Percentiles rank a stretch among this genome's conserved stretches.
Evolutionary conservation across 2,797 vertebrate species (phyloP).

Genomic region (Coluber constrictor): DNA sequence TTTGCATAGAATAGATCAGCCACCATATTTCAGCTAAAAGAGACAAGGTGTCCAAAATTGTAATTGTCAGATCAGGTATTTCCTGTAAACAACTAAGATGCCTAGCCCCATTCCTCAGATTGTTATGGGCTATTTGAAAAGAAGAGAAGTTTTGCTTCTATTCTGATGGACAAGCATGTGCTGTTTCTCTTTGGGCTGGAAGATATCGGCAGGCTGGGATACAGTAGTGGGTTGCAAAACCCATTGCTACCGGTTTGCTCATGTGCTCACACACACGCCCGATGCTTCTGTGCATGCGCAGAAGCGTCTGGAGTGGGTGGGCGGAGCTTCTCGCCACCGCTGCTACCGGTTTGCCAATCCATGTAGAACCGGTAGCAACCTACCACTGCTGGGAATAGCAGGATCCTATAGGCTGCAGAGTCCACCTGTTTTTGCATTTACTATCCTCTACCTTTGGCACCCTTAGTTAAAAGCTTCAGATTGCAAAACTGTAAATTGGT

Average conservation of each 20-base stretch:
- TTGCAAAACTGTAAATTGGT: background rate
- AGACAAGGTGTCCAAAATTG: background rate
- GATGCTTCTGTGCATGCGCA: too few species aligned
- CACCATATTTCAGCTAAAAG: background rate
- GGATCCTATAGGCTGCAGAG: background rate
- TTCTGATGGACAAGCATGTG: background rate
- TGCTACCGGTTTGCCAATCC: too few species aligned
- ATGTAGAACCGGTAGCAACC: too few species aligned
- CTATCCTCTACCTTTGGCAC: background rate
- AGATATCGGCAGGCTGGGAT: background rate
- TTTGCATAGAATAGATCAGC: background rate
- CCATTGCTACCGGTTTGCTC: too few species aligned
- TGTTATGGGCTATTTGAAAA: background rate
- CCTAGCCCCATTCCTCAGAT: background rate
- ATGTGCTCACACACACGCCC: too few species aligned
- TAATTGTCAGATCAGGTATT: background rate
- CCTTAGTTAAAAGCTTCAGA: background rate
- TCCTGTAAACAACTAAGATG: background rate
- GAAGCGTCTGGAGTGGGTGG: too few species aligned
- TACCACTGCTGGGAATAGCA: background rate
- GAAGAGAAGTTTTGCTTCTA: background rate
- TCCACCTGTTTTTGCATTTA: background rate
- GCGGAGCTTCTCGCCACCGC: too few species aligned
- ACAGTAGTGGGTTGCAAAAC: too few species aligned
- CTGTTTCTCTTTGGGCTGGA: background rate